These are phyloP conservation scores for Oxycera nigricornis DNA, from an alignment of 2,888 invertebrate species.

Conservation along the genomic window DNA sequence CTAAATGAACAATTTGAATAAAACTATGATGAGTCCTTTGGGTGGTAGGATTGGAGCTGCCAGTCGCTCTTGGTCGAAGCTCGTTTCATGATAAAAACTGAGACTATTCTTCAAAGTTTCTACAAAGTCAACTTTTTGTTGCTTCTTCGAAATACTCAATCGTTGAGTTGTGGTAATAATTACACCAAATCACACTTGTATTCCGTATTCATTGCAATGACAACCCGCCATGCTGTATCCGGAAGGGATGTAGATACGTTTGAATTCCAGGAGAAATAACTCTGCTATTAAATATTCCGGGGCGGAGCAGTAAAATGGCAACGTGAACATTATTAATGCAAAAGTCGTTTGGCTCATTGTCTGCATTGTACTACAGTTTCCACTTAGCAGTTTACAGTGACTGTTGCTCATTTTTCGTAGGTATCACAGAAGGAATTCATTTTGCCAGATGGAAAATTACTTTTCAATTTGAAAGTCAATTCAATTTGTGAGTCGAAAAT, in stretches of 20 bases:
- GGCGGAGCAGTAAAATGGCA: background rate
- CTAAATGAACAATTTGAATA: background rate
- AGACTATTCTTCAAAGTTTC: no score
- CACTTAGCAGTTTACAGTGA: background rate
- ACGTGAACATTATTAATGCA: slow-evolving; percentile 26
- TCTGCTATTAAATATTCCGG: background rate
- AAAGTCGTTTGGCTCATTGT: slow-evolving; percentile 29
- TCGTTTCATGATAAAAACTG: no score
- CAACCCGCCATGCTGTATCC: no score
- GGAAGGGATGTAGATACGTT: background rate
- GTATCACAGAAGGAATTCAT: background rate
- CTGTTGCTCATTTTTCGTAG: slow-evolving; percentile 21
- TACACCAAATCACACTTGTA: no score
- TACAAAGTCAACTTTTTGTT: no score
- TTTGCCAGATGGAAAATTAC: background rate
- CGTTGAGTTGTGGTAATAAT: no score
- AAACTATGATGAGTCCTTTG: no score
- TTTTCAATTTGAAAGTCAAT: slow-evolving; percentile 39
- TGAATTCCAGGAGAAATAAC: background rate
- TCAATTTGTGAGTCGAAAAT: no score
- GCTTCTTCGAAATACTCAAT: no score
- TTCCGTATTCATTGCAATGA: no score
- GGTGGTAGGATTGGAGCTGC: no score
- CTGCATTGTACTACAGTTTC: background rate
- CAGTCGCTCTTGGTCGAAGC: no score